Conservation (phyloP, 1,140 invertebrate genomes). For the Hyles euphorbiae region DNA sequence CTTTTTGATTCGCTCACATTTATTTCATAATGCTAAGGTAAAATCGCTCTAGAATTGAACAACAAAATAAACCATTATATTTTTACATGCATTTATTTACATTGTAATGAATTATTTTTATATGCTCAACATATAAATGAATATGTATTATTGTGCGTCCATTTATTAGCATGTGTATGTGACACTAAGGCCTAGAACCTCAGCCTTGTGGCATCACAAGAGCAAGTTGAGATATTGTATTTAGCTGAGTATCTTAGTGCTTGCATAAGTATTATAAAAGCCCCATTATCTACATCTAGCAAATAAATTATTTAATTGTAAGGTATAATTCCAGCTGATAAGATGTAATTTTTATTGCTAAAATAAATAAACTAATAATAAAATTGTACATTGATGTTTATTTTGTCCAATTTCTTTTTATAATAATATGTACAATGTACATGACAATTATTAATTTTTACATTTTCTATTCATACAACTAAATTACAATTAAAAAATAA, state of each 20-base stretch:
- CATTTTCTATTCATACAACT: too few species aligned
- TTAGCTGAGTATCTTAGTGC: constrained; percentile 18
- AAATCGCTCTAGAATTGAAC: constrained; percentile 37
- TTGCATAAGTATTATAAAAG: constrained; percentile 38
- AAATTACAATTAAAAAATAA: too few species aligned
- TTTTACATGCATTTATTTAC: constrained; percentile 73
- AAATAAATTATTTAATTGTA: constrained; percentile 67
- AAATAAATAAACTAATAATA: constrained; percentile 49
- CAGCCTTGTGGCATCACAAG: constrained; percentile 7
- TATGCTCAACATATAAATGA: constrained; percentile 55
- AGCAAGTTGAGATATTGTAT: constrained; percentile 12
- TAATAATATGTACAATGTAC: too few species aligned
- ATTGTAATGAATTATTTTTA: constrained; percentile 65
- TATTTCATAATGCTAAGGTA: constrained; percentile 52
- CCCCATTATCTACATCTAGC: constrained; percentile 59
- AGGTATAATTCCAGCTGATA: constrained; percentile 46
- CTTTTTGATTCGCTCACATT: constrained; percentile 40
- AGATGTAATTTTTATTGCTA: constrained; percentile 64
- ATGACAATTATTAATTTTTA: too few species aligned
- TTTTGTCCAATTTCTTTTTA: too few species aligned
- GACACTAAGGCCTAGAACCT: constrained; percentile 27
- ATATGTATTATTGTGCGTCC: constrained; percentile 60
- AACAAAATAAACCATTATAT: constrained; percentile 47
- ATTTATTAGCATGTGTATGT: constrained; percentile 51
- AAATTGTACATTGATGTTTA: constrained; percentile 25